Conservation (phyloP, 1,140 invertebrate genomes). For the Drosophila eugracilis region DNA sequence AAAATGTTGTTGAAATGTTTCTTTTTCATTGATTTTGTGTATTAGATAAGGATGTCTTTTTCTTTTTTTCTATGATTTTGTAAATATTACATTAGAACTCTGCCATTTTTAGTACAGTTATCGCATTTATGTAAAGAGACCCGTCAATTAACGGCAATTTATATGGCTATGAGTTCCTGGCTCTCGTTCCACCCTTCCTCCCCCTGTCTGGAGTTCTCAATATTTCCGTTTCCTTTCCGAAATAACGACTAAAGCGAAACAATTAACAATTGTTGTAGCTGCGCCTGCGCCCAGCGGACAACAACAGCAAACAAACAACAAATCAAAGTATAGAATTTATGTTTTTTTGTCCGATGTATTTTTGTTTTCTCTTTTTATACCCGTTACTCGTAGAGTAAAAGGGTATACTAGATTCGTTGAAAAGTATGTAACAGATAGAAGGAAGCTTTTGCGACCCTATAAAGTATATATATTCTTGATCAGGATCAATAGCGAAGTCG, state of each 20-base stretch:
- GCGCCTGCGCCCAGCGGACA: constrained; percentile 69
- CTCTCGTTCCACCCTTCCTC: constrained; percentile 35
- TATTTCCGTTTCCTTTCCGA: constrained; percentile 51
- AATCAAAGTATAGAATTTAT: constrained; percentile 43
- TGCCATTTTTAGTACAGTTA: constrained; percentile 33
- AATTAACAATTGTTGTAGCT: constrained; percentile 79
- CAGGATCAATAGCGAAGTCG: too few species aligned
- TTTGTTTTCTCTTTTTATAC: constrained; percentile 26
- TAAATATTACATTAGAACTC: too few species aligned
- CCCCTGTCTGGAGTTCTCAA: constrained; percentile 17
- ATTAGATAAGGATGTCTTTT: not conserved
- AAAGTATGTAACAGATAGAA: too few species aligned
- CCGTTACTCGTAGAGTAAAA: too few species aligned
- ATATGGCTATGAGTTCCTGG: constrained; percentile 58
- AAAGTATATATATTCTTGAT: too few species aligned
- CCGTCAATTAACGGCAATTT: constrained; percentile 79
- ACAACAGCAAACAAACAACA: constrained; percentile 80
- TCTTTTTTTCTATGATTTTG: not conserved
- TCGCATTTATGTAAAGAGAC: constrained; percentile 23
- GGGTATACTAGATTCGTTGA: too few species aligned
- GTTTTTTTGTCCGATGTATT: constrained; percentile 29
- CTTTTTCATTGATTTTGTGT: too few species aligned
- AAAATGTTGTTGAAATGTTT: too few species aligned
- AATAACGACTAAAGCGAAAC: constrained; percentile 61
- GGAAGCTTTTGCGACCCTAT: too few species aligned